Percentiles rank a stretch among this genome's conserved stretches.
Evolutionary conservation across 2,113 vertebrate genomes (phyloP).

Genomic region (Python bivittatus): DNA sequence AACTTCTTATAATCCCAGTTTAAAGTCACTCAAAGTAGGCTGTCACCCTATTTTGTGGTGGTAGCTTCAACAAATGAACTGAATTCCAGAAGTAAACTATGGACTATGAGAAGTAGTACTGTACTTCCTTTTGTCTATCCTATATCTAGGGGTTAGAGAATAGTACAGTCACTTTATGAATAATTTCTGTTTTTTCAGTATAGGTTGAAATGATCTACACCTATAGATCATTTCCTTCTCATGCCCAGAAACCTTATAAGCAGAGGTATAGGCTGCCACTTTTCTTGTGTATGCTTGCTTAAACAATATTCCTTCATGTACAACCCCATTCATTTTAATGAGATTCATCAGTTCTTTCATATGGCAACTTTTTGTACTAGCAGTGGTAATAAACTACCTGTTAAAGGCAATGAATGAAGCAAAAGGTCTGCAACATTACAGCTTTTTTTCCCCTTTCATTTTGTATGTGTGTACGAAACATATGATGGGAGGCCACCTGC

Average conservation of each 20-base stretch:
- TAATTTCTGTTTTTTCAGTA: neutral
- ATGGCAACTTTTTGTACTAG: neutral
- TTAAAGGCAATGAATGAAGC: neutral
- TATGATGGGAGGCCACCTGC: neutral
- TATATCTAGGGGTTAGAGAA: neutral
- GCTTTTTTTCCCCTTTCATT: neutral
- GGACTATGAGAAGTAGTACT: neutral
- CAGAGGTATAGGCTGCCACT: neutral
- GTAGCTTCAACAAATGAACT: neutral
- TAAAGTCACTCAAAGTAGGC: neutral
- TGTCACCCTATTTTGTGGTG: neutral
- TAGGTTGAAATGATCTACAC: neutral
- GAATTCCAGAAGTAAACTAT: neutral
- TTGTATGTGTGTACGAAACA: neutral
- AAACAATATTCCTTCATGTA: neutral
- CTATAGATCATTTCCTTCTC: neutral
- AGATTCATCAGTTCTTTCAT: neutral
- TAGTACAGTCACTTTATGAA: neutral
- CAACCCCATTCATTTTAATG: neutral
- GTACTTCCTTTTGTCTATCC: neutral
- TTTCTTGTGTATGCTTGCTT: neutral
- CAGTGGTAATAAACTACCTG: neutral
- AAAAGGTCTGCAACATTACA: neutral
- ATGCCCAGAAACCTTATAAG: neutral
- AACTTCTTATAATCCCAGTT: neutral